phyloP scores from a whole-genome alignment of 2,888 invertebrate genomes.

The Silvanus unidentatus region DNA sequence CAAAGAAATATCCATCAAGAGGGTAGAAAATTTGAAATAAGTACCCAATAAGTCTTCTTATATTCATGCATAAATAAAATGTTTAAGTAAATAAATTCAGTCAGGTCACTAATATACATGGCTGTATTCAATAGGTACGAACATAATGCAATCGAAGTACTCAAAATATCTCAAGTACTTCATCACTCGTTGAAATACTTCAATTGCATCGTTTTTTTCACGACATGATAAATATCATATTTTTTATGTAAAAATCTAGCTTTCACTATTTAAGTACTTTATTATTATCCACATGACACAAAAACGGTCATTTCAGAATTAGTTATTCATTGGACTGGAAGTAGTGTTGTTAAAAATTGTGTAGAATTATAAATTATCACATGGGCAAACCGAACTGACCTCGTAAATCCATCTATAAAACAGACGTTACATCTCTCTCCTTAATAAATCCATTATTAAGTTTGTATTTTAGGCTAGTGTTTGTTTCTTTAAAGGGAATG shows the following conservation, averaged over 20 bases:
- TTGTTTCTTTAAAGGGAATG: slow-evolving; percentile 29
- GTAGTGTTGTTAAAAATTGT: slow-evolving; percentile 11
- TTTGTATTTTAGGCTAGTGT: slow-evolving; percentile 14
- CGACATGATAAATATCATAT: no score
- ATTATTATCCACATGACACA: not conserved
- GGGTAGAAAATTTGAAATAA: no score
- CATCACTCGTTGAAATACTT: not conserved
- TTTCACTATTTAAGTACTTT: no score
- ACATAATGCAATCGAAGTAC: not conserved
- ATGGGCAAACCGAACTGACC: slow-evolving; percentile 46
- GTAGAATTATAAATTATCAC: slow-evolving; percentile 36
- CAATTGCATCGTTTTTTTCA: not conserved
- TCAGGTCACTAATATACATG: slow-evolving; percentile 1
- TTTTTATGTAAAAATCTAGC: not conserved
- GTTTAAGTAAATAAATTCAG: not conserved
- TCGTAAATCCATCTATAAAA: slow-evolving; percentile 20
- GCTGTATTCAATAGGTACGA: not conserved
- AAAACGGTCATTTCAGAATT: not conserved
- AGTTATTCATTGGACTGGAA: slow-evolving; percentile 13
- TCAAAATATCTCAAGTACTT: no score
- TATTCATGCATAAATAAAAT: no score
- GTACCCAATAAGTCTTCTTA: no score
- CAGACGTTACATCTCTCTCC: slow-evolving; percentile 19
- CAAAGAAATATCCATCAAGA: no score
- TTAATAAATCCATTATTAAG: slow-evolving; percentile 10